Percentiles rank a stretch among this genome's conserved stretches.
Evolutionary conservation across 2,797 vertebrate species (phyloP).

Genomic region (Yasuhikotakia modesta): DNA sequence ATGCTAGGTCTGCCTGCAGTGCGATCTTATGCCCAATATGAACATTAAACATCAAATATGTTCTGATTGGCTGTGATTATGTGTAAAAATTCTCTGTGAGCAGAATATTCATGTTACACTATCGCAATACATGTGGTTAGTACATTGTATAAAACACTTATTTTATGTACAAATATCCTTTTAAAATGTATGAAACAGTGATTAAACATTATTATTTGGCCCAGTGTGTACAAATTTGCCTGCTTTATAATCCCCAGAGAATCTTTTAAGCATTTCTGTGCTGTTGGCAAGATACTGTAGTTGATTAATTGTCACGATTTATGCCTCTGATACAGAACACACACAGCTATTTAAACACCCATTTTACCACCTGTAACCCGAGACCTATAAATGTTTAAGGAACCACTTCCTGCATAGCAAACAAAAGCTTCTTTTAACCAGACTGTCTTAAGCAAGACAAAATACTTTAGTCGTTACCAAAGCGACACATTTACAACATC

Average conservation of each 20-base stretch:
- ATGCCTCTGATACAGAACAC: neutral
- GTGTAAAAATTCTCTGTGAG: neutral
- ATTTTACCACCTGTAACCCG: constrained; percentile 36
- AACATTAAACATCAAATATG: neutral
- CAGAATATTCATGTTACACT: neutral
- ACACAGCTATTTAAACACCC: constrained; percentile 8
- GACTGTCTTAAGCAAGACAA: constrained; percentile 45
- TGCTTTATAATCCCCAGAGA: constrained; percentile 3
- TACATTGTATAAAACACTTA: neutral
- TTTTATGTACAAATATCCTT: neutral
- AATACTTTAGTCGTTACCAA: constrained; percentile 52
- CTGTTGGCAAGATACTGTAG: neutral
- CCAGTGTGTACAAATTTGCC: neutral
- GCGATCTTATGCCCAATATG: neutral
- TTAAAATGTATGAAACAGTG: neutral
- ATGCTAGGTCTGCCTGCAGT: neutral
- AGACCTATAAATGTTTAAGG: constrained; percentile 19
- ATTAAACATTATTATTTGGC: constrained; percentile 27
- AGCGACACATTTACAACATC: constrained; percentile 36
- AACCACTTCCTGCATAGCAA: constrained; percentile 33
- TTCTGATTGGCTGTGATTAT: neutral
- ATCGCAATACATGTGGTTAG: neutral
- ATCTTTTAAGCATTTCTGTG: constrained; percentile 37
- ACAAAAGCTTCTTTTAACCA: constrained; percentile 61
- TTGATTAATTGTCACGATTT: constrained; percentile 12